Percentiles rank a stretch among this genome's conserved stretches.
These are phyloP conservation scores for Brevimyrus niger DNA, from an alignment of 2,113 vertebrate genomes.

Conservation along the genomic window DNA sequence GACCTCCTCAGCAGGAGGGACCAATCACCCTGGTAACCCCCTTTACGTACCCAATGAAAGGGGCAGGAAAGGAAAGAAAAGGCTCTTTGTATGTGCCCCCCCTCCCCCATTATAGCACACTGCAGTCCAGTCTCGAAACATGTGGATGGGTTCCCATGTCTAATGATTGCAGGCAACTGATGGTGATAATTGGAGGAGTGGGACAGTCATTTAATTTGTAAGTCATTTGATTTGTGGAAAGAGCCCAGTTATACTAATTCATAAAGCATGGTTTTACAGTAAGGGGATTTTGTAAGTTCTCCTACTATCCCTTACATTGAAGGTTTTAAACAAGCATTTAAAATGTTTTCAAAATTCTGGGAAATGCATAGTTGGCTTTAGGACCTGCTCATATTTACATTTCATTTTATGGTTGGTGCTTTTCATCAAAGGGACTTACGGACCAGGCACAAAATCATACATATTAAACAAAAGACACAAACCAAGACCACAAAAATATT, in stretches of 20 bases:
- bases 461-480: background rate
- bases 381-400: background rate
- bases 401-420: background rate
- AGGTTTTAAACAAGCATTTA: background rate
- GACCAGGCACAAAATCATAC: background rate
- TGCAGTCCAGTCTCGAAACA: conserved; percentile 52
- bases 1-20: conserved; percentile 58
- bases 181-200: conserved; percentile 16
- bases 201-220: background rate
- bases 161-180: conserved; percentile 8
- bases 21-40: conserved; percentile 68
- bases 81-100: conserved; percentile 60
- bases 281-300: background rate
- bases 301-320: background rate
- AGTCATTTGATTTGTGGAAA: background rate
- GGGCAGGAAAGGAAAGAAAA: conserved; percentile 59
- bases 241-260: background rate
- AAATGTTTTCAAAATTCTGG: background rate
- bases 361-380: background rate
- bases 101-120: conserved; percentile 42
- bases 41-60: conserved; percentile 59
- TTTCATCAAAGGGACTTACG: background rate
- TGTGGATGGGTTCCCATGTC: conserved; percentile 62
- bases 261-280: background rate
- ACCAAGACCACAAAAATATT: background rate